phyloP scores from a whole-genome alignment of 2,888 invertebrate genomes.

The Ethmia dodecea region DNA sequence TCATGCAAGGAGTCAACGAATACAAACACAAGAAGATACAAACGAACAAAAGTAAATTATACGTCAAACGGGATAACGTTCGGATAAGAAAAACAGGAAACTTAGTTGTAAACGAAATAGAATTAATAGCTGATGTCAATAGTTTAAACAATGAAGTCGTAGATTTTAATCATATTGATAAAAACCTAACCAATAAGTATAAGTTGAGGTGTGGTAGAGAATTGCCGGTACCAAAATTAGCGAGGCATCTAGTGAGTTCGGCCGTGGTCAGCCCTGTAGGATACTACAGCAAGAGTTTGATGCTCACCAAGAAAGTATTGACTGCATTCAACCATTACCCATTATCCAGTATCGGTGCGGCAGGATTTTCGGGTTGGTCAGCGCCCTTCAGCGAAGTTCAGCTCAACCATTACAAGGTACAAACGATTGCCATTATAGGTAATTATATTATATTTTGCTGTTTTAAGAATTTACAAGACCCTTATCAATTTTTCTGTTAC shows the following conservation, averaged over 20 bases:
- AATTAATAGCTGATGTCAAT: constrained; percentile 42
- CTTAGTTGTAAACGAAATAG: constrained; percentile 45
- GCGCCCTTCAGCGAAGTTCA: constrained; percentile 78
- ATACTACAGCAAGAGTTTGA: constrained; percentile 84
- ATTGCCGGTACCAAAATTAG: constrained; percentile 56
- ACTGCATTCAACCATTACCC: constrained; percentile 88
- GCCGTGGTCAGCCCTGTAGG: constrained; percentile 78
- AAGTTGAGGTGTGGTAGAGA: constrained; percentile 43
- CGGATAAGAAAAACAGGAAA: constrained; percentile 39
- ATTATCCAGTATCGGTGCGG: constrained; percentile 75
- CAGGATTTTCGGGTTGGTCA: constrained; percentile 74
- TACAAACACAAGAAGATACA: constrained; percentile 29
- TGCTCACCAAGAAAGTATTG: constrained; percentile 79
- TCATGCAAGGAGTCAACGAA: constrained; percentile 50
- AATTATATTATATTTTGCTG: no score
- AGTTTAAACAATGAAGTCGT: constrained; percentile 40
- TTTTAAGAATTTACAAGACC: no score
- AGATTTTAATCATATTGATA: constrained; percentile 33
- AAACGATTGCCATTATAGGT: no score
- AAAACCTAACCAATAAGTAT: constrained; percentile 29
- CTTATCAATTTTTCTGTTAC: no score
- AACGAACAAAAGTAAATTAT: constrained; percentile 39
- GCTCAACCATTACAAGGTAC: constrained; percentile 83
- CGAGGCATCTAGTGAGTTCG: constrained; percentile 72
- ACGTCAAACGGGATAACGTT: constrained; percentile 61